Conservation (phyloP, 2,888 invertebrate species). For the Papilio demoleus region DNA sequence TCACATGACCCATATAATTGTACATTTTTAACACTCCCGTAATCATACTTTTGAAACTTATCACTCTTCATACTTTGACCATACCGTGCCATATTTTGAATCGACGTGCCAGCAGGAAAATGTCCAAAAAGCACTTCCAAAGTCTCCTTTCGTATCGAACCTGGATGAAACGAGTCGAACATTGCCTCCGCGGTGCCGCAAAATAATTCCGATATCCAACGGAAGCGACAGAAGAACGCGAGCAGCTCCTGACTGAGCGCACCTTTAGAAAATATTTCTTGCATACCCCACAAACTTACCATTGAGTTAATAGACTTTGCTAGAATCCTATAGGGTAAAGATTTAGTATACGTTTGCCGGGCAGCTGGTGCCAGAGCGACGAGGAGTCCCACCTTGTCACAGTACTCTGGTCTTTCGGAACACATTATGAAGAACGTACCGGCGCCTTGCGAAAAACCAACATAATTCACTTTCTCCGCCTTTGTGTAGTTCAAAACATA, state of each 20-base stretch:
- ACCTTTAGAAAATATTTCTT: slow-evolving; percentile 63
- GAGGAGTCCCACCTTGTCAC: slow-evolving; percentile 84
- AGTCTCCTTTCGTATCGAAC: slow-evolving; percentile 60
- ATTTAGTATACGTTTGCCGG: slow-evolving; percentile 71
- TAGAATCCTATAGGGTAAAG: slow-evolving; percentile 50
- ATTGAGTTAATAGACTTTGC: slow-evolving; percentile 46
- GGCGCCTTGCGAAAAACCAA: slow-evolving; percentile 91
- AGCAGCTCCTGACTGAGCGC: slow-evolving; percentile 58
- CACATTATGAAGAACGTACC: slow-evolving; percentile 86
- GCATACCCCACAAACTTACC: slow-evolving; percentile 52
- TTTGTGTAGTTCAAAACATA: slow-evolving; percentile 60
- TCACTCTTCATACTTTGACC: slow-evolving; percentile 59
- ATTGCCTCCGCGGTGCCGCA: slow-evolving; percentile 52
- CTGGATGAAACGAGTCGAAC: slow-evolving; percentile 59
- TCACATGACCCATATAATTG: slow-evolving; percentile 56
- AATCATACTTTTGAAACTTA: slow-evolving; percentile 64
- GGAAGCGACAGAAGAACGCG: slow-evolving; percentile 60
- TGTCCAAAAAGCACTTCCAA: slow-evolving; percentile 57
- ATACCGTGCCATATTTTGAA: slow-evolving; percentile 63
- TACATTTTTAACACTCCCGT: slow-evolving; percentile 59
- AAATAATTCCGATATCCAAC: slow-evolving; percentile 49
- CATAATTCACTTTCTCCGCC: slow-evolving; percentile 63
- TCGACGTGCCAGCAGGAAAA: slow-evolving; percentile 65
- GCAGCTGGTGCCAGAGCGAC: slow-evolving; percentile 86
- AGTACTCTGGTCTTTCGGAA: slow-evolving; percentile 85